Conservation (phyloP, 1,140 invertebrate genomes). For the Argopecten irradians region DNA sequence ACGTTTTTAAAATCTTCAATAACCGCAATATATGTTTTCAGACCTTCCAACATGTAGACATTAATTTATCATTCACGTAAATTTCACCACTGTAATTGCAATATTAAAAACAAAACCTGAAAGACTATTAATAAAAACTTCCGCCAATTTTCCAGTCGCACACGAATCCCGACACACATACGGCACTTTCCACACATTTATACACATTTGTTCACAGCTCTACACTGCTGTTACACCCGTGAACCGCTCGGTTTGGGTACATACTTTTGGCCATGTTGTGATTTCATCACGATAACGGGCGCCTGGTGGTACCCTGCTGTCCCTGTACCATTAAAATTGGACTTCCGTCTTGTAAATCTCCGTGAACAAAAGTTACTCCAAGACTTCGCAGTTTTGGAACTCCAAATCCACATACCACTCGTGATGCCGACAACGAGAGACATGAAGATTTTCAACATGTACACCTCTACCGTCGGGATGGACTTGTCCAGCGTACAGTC, state of each 20-base stretch:
- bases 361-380: slow-evolving; percentile 74
- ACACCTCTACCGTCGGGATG: slow-evolving; percentile 76
- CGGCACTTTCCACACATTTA: slow-evolving; percentile 4
- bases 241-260: slow-evolving; percentile 60
- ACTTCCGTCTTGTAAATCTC: slow-evolving; percentile 68
- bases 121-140: background rate
- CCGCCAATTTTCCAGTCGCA: background rate
- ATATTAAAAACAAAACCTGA: background rate
- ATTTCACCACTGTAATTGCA: background rate
- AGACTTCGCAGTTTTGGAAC: slow-evolving; percentile 72
- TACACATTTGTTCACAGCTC: background rate
- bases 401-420: slow-evolving; percentile 78
- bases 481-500: slow-evolving; percentile 74
- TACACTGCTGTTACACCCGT: slow-evolving; percentile 35
- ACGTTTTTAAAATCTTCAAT: no score
- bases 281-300: slow-evolving; percentile 68
- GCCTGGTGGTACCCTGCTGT: slow-evolving; percentile 68
- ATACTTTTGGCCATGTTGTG: slow-evolving; percentile 61
- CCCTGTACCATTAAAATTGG: slow-evolving; percentile 52
- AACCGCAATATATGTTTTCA: no score
- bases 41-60: no score
- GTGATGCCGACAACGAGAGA: slow-evolving; percentile 81
- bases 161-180: background rate
- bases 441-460: slow-evolving; percentile 83
- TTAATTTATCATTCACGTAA: no score